Evolutionary conservation across 1,140 invertebrate genomes (phyloP).

Genomic region (Cotesia typhae): DNA sequence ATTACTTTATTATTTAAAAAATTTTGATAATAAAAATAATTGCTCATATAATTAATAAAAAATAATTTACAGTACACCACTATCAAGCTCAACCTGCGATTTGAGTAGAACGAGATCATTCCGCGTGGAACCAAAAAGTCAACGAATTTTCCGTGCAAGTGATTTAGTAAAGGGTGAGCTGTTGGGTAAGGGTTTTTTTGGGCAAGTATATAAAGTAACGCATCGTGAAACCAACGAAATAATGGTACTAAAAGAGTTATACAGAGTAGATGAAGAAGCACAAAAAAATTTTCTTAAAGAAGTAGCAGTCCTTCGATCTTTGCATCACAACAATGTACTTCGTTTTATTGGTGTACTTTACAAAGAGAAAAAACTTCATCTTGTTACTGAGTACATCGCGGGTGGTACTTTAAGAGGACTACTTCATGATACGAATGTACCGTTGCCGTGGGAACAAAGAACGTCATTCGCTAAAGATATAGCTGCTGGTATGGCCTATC

Average conservation of each 20-base stretch:
- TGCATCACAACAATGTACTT: constrained; percentile 90
- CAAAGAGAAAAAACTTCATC: constrained; percentile 89
- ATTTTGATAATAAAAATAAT: too few relatives aligned
- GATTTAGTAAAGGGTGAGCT: constrained; percentile 90
- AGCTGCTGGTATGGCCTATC: constrained; percentile 90
- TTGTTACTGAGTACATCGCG: constrained; percentile 91
- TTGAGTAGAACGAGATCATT: constrained; percentile 88
- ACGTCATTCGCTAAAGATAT: constrained; percentile 91
- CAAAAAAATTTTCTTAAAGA: constrained; percentile 95
- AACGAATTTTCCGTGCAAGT: constrained; percentile 87
- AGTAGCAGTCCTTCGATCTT: constrained; percentile 86
- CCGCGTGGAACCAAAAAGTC: constrained; percentile 80
- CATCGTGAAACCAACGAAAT: constrained; percentile 89
- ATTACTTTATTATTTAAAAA: too few relatives aligned
- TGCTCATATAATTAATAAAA: neutral
- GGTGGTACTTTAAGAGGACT: constrained; percentile 89
- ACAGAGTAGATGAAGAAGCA: constrained; percentile 91
- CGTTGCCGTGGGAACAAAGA: constrained; percentile 83
- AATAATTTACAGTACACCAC: constrained; percentile 56
- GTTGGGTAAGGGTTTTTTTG: constrained; percentile 92
- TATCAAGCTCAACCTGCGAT: constrained; percentile 69
- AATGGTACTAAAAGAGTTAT: constrained; percentile 95
- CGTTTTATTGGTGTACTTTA: constrained; percentile 93
- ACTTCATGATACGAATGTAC: constrained; percentile 76
- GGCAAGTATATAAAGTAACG: constrained; percentile 90